phyloP scores from a whole-genome alignment of 2,888 invertebrate genomes.

The Cheilosia scutellata region DNA sequence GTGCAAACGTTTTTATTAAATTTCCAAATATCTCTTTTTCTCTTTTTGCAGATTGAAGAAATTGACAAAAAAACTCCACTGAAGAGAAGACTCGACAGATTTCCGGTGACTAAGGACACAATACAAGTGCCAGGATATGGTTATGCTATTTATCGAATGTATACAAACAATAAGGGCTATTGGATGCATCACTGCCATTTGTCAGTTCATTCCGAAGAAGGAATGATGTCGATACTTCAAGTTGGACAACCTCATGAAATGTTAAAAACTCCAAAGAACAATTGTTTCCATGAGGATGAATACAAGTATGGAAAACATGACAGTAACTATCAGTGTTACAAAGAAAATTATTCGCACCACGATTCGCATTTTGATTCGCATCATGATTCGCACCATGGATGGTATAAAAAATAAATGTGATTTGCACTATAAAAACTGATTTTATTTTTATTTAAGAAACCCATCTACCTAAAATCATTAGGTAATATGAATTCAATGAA shows the following conservation, averaged over 20 bases:
- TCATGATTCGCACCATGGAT: no score
- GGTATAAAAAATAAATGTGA: no score
- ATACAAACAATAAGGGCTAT: slow-evolving; percentile 81
- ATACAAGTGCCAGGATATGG: slow-evolving; percentile 81
- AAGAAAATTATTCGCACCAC: no score
- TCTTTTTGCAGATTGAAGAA: slow-evolving; percentile 78
- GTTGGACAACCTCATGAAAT: slow-evolving; percentile 81
- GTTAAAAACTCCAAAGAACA: slow-evolving; percentile 82
- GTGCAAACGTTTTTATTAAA: no score
- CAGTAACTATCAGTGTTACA: no score
- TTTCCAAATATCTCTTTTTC: no score
- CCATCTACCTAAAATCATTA: no score
- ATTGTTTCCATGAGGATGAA: slow-evolving; percentile 72
- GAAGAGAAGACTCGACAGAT: slow-evolving; percentile 78
- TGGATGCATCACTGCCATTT: slow-evolving; percentile 83
- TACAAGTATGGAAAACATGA: not conserved
- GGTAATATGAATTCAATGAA: no score
- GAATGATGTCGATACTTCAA: slow-evolving; percentile 81
- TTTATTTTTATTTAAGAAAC: not conserved
- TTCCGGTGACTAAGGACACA: slow-evolving; percentile 80
- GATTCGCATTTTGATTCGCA: no score
- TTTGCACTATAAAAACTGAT: no score
- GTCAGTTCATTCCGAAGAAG: slow-evolving; percentile 81
- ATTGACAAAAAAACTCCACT: slow-evolving; percentile 80
- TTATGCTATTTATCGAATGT: slow-evolving; percentile 81